Percentiles rank a stretch among this genome's conserved stretches.
phyloP scores from a whole-genome alignment of 2,113 vertebrate species.

The cattle (Bos taurus) region DNA sequence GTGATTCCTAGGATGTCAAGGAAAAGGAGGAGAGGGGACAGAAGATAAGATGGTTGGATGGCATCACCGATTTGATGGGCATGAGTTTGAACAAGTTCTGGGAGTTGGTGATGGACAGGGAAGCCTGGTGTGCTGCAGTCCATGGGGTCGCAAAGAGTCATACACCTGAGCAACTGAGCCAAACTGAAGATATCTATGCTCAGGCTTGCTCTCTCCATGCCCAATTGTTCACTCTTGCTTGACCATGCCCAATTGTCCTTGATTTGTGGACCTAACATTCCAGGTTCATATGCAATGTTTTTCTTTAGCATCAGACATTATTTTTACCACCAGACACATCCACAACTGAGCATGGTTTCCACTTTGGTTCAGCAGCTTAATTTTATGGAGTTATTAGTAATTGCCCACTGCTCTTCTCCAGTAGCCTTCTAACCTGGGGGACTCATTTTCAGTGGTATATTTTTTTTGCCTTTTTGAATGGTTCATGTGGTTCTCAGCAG shows the following conservation, averaged over 20 bases:
- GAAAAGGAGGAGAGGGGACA: background rate
- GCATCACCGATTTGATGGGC: background rate
- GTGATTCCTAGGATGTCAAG: background rate
- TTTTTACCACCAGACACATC: background rate
- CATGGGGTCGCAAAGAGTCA: background rate
- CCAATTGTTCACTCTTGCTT: background rate
- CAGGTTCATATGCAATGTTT: background rate
- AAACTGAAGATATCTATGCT: background rate
- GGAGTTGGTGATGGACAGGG: background rate
- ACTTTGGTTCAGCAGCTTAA: background rate
- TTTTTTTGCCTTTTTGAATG: background rate
- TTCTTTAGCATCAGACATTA: background rate
- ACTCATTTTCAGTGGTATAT: background rate
- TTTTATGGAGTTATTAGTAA: background rate
- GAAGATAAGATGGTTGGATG: background rate
- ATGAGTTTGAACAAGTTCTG: background rate
- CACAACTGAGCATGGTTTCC: background rate
- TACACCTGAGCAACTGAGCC: background rate
- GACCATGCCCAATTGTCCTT: background rate
- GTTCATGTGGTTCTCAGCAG: background rate
- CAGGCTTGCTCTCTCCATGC: background rate
- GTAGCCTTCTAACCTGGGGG: background rate
- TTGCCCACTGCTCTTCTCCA: background rate
- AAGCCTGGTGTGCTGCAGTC: background rate
- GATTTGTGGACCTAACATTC: background rate